Base-by-base conservation (phyloP, 2,113 vertebrate genomes). In the Corydoras sp. region DNA sequence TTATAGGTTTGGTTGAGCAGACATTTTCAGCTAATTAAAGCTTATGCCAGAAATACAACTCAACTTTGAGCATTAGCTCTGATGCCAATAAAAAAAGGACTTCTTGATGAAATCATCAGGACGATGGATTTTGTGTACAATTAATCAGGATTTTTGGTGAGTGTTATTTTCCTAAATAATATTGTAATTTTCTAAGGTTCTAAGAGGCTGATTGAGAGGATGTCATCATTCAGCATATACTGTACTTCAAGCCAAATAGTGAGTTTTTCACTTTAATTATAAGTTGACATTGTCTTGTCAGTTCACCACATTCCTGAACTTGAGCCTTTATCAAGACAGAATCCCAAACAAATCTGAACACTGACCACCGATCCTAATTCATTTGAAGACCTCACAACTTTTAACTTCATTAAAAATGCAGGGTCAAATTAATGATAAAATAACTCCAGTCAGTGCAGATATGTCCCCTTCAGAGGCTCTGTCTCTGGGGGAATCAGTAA, bases 11-110 rank as follows among this genome's bases (percentile, higher is more conserved):
- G 18, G 18, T 24, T 24, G 31, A 18, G 65, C n/a, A 58, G 10
- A 12, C 75, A 81, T 86, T 88, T 87, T 88, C 77, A 86, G 90
- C 90, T 89, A 91, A 91, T 90, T 86, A 90, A 91, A 90, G 90
- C 89, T 83, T 86, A 85, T 81, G 83, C 86, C 85, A 78, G 78
- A 85, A 86, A 89, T 86, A 87, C 85, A 89, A 91, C 90, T 88
- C 89, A 90, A 90, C 90, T 24, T 24, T 24, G 1, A 24, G 2
- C 18, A n/a, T n/a, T n/a, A n/a, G n/a, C n/a, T n/a, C n/a, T n/a
- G n/a, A n/a, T n/a, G 18, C 1, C 18, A 24, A 24, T 24, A 24
- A 24, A 24, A 24, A 24, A 24, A 24, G 18, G 18, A 24, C 18
- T 24, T 24, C 18, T 24, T 24, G 18, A 24, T 24, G 18, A 24